These are phyloP conservation scores for Octodonta nipae DNA, from an alignment of 2,888 invertebrate species.

Conservation along the genomic window DNA sequence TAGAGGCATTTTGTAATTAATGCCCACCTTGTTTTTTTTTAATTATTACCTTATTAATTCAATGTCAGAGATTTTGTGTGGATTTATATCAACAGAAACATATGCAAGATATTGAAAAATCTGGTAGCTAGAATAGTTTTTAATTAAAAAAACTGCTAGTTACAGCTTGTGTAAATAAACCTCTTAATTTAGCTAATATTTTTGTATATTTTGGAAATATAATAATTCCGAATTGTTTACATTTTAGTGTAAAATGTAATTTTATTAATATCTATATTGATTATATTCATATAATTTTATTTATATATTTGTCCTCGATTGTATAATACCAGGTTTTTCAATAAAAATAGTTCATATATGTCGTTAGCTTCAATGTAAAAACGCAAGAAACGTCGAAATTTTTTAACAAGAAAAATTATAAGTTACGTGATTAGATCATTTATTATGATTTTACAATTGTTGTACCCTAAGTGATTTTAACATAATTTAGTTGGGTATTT, in stretches of 20 bases:
- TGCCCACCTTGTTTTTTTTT: slow-evolving; percentile 19
- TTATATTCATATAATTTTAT: slow-evolving; percentile 12
- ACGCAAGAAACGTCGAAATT: slow-evolving; percentile 9
- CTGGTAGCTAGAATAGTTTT: slow-evolving; percentile 14
- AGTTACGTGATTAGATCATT: slow-evolving; percentile 17
- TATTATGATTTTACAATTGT: slow-evolving; percentile 21
- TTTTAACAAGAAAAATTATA: slow-evolving; percentile 16
- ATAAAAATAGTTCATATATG: slow-evolving; percentile 16
- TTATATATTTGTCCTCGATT: slow-evolving; percentile 10
- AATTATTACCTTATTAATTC: slow-evolving; percentile 15
- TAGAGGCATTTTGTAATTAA: slow-evolving; percentile 27
- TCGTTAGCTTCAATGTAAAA: slow-evolving; percentile 14
- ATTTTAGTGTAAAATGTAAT: slow-evolving; percentile 14
- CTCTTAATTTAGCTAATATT: slow-evolving; percentile 12
- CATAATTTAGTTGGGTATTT: slow-evolving; percentile 25
- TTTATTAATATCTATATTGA: slow-evolving; percentile 12
- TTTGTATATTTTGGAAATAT: slow-evolving; percentile 15
- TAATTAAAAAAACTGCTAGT: slow-evolving; percentile 5
- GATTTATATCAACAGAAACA: slow-evolving; percentile 4
- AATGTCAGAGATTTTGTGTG: slow-evolving; percentile 14
- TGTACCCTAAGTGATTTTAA: slow-evolving; percentile 19
- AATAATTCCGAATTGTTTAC: slow-evolving; percentile 8
- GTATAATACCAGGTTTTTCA: slow-evolving; percentile 19
- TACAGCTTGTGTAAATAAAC: slow-evolving; percentile 12
- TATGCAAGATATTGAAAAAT: slow-evolving; percentile 17